These are phyloP conservation scores for Nemoura dubitans DNA, from an alignment of 2,888 invertebrate genomes.

Conservation along the genomic window DNA sequence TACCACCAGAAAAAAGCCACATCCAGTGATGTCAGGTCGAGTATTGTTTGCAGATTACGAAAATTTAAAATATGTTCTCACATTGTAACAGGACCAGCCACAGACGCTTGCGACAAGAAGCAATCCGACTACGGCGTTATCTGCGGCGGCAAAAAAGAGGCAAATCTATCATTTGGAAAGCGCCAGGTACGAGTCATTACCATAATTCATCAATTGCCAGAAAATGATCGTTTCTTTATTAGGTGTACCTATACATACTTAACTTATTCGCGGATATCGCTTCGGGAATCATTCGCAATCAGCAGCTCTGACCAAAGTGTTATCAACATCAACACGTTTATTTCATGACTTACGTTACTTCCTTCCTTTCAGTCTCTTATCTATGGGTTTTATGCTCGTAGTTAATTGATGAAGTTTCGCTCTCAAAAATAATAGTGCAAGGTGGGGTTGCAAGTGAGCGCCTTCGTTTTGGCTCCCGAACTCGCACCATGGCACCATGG, in stretches of 20 bases:
- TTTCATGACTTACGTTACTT: neutral
- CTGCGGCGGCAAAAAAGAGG: neutral
- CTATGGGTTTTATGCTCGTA: neutral
- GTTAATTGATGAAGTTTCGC: no score
- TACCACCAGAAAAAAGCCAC: no score
- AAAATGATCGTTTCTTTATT: no score
- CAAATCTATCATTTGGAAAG: slow-evolving; percentile 1
- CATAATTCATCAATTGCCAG: no score
- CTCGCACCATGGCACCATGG: no score
- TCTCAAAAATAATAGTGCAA: no score
- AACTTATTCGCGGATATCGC: neutral
- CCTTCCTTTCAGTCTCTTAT: neutral
- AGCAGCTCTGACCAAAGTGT: neutral
- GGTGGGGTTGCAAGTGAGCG: no score
- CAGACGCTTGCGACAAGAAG: neutral
- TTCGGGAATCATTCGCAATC: neutral
- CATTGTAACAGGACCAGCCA: neutral
- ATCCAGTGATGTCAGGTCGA: no score
- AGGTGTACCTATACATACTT: no score
- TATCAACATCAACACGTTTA: neutral
- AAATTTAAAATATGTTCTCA: no score
- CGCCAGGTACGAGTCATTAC: neutral
- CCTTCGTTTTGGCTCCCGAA: no score
- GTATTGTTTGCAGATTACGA: no score
- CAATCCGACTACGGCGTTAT: neutral